Evolutionary conservation across 1,140 invertebrate species (phyloP).

Genomic region (Potamilus streckersoni): DNA sequence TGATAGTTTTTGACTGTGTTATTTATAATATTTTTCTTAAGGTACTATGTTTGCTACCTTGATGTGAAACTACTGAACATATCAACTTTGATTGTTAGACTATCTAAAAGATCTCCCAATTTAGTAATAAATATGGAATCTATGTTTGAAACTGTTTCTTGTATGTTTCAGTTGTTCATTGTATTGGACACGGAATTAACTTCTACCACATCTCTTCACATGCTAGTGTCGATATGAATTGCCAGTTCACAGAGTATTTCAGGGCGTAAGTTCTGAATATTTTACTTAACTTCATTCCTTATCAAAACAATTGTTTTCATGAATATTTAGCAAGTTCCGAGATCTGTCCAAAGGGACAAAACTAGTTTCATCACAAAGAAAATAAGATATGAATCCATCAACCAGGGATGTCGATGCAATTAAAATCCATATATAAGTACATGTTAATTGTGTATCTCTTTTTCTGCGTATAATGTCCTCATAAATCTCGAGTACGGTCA

Average conservation of each 20-base stretch:
- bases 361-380: background rate
- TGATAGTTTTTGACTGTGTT: no score
- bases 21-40: no score
- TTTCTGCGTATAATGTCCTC: background rate
- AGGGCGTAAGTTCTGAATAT: conserved; percentile 48
- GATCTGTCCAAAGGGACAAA: background rate
- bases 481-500: background rate
- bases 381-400: background rate
- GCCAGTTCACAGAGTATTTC: conserved; percentile 73
- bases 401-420: background rate
- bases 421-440: background rate
- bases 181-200: conserved; percentile 96
- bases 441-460: background rate
- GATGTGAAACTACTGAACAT: no score
- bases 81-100: no score
- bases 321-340: background rate
- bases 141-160: conserved; percentile 22
- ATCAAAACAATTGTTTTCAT: background rate
- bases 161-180: conserved; percentile 77
- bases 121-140: no score
- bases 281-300: background rate
- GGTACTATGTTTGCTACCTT: no score
- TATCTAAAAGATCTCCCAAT: no score
- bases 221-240: conserved; percentile 77
- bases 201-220: conserved; percentile 99